These are phyloP conservation scores for Euthynnus affinis DNA, from an alignment of 2,797 vertebrate species.

Conservation along the genomic window DNA sequence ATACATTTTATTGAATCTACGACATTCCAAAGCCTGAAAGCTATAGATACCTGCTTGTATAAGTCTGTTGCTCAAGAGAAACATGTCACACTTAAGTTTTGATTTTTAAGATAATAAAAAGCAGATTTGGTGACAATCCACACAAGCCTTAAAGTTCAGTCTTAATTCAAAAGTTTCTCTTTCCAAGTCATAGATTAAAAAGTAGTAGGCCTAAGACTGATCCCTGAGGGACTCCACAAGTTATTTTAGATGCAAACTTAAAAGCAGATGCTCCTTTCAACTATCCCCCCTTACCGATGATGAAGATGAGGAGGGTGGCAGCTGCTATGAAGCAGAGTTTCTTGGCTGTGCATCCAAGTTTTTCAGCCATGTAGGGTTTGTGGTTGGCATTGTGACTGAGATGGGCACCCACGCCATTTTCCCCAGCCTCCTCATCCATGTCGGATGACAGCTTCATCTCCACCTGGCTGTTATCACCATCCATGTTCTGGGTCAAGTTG, in stretches of 20 bases:
- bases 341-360: conserved; percentile 75
- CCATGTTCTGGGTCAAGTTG: conserved; percentile 94
- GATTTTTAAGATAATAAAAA: no score
- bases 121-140: no score
- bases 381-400: conserved; percentile 60
- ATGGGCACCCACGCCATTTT: conserved; percentile 82
- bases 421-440: conserved; percentile 89
- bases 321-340: conserved; percentile 83
- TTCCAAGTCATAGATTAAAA: background rate
- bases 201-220: background rate
- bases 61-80: background rate
- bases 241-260: background rate
- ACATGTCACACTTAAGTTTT: no score
- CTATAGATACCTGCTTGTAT: background rate
- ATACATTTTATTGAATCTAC: background rate
- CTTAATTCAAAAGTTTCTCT: no score
- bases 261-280: background rate
- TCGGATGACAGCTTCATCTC: conserved; percentile 96
- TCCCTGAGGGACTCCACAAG: background rate
- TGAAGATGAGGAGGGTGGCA: conserved; percentile 84
- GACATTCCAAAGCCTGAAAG: background rate
- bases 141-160: no score
- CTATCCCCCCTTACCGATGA: conserved; percentile 88
- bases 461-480: conserved; percentile 94
- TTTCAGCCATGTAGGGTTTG: conserved; percentile 72